Conservation (phyloP, 2,888 invertebrate genomes). For the Smittia sp. region DNA sequence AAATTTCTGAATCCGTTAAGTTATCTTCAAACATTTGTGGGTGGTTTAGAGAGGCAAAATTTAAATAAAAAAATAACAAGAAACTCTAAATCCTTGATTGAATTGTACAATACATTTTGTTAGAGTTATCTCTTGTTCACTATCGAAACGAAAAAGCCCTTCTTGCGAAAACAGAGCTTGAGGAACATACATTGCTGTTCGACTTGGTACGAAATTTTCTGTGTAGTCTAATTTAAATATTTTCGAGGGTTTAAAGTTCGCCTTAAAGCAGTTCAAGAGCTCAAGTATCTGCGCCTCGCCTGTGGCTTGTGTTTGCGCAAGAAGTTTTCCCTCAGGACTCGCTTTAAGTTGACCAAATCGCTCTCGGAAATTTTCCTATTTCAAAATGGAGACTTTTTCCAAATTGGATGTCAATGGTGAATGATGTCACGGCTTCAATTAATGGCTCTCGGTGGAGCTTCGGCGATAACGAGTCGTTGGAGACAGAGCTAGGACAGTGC, state of each 20-base stretch:
- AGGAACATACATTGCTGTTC: conserved; percentile 29
- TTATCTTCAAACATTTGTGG: no score
- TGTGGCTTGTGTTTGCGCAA: background rate
- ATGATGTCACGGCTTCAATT: conserved; percentile 24
- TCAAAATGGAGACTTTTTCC: conserved; percentile 37
- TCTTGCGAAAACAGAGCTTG: no score
- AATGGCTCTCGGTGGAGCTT: background rate
- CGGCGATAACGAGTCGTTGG: background rate
- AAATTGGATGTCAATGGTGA: conserved; percentile 18
- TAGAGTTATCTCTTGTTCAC: no score
- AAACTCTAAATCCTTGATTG: no score
- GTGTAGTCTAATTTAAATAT: background rate
- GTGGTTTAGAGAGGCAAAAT: no score
- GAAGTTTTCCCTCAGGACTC: background rate
- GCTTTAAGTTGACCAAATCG: background rate
- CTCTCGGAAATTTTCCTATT: conserved; percentile 2
- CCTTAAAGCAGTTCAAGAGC: background rate
- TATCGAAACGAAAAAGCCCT: no score
- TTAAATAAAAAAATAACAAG: no score
- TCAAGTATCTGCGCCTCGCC: background rate
- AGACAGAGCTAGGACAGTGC: no score
- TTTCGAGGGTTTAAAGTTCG: conserved; percentile 14
- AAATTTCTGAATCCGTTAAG: no score
- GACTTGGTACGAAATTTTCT: conserved; percentile 30
- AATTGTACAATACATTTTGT: no score